These are phyloP conservation scores for Tenualosa thibaudeaui DNA, from an alignment of 2,797 vertebrate species.

Conservation along the genomic window DNA sequence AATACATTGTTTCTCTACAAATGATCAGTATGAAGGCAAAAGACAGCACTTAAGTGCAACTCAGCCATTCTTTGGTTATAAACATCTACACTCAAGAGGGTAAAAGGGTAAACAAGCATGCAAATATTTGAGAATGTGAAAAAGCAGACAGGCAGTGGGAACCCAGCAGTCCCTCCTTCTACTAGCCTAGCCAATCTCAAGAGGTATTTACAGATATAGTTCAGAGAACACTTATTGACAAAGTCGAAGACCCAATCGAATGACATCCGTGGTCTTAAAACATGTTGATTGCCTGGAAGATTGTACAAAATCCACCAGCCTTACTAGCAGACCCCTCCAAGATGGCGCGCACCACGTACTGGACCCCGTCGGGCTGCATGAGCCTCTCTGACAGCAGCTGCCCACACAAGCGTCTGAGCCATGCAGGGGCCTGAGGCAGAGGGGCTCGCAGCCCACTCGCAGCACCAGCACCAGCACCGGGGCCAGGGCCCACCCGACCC, in stretches of 20 bases:
- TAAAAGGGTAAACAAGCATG: not conserved
- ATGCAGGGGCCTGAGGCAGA: conserved; percentile 69
- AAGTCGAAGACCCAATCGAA: not conserved
- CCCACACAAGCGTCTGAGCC: conserved; percentile 88
- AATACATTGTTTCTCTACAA: not conserved
- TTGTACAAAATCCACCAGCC: conserved; percentile 20
- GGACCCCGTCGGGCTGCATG: conserved; percentile 83
- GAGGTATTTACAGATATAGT: not conserved
- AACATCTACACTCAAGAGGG: not conserved
- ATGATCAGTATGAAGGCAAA: not conserved
- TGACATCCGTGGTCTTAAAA: not conserved
- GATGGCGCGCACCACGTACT: conserved; percentile 86
- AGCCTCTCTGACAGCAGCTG: conserved; percentile 89
- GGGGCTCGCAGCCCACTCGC: conserved; percentile 43
- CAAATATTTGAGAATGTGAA: not conserved
- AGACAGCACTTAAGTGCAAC: not conserved
- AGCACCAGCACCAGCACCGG: conserved; percentile 18
- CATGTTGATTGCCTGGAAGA: not conserved
- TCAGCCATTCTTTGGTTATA: not conserved
- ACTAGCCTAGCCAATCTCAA: not conserved
- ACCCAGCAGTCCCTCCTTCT: not conserved
- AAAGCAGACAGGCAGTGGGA: not conserved
- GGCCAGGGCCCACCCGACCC: conserved; percentile 46
- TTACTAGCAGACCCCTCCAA: conserved; percentile 86
- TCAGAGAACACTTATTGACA: no score